A percentile compares a stretch with the other conserved stretches of the same genome.
These are phyloP conservation scores for Brachionus plicatilis DNA, from an alignment of 1,140 invertebrate species.

Conservation along the genomic window DNA sequence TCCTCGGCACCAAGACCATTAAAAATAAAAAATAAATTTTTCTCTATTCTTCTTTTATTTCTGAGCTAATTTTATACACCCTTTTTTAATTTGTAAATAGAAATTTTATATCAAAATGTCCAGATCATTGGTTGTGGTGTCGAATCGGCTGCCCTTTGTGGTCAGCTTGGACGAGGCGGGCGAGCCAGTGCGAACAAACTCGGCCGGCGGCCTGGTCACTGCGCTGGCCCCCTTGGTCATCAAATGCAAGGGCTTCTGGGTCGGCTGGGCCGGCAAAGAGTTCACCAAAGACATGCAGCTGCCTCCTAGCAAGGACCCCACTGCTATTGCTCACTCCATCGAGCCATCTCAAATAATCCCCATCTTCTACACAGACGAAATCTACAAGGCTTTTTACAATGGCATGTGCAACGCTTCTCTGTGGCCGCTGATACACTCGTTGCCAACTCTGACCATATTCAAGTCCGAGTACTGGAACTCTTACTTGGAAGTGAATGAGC, in stretches of 20 bases:
- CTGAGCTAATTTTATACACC: background rate
- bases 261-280: slow-evolving; percentile 75
- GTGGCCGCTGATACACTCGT: slow-evolving; percentile 83
- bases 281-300: slow-evolving; percentile 64
- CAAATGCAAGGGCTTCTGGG: slow-evolving; percentile 74
- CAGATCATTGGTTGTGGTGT: slow-evolving; percentile 12
- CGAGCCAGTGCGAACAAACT: background rate
- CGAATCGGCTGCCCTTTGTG: slow-evolving; percentile 26
- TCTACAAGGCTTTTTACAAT: slow-evolving; percentile 81
- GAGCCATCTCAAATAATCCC: slow-evolving; percentile 71
- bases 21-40: background rate
- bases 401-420: slow-evolving; percentile 84
- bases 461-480: slow-evolving; percentile 70
- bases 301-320: slow-evolving; percentile 76
- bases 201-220: slow-evolving; percentile 71
- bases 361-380: slow-evolving; percentile 67
- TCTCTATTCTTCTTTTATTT: background rate
- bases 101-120: background rate
- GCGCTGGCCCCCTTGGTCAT: slow-evolving; percentile 82
- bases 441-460: slow-evolving; percentile 74
- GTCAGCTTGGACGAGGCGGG: background rate
- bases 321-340: slow-evolving; percentile 70
- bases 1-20: background rate
- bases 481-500: slow-evolving; percentile 72
- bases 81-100: background rate